Evolutionary conservation across 2,797 vertebrate species (phyloP).

Genomic region (Notoglanidium macrostoma): DNA sequence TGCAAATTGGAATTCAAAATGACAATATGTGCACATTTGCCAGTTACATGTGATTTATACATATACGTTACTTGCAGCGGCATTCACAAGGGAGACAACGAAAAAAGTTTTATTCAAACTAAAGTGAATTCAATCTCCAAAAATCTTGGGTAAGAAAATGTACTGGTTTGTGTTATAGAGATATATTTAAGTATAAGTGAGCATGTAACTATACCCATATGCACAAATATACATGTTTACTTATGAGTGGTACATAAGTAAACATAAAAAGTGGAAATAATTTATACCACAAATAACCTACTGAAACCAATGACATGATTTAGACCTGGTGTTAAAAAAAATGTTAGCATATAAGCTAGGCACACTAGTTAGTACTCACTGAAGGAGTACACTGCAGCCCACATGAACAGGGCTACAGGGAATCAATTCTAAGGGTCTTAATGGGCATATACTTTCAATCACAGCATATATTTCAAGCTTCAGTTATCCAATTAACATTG

Average conservation of each 20-base stretch:
- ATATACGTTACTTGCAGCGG: slow-evolving; percentile 57
- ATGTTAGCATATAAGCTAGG: slow-evolving; percentile 64
- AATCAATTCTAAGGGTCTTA: neutral
- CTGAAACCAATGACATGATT: slow-evolving; percentile 55
- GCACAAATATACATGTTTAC: slow-evolving; percentile 55
- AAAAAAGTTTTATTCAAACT: slow-evolving; percentile 45
- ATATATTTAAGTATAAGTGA: slow-evolving; percentile 23
- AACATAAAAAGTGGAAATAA: slow-evolving; percentile 49
- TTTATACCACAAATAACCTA: slow-evolving; percentile 54
- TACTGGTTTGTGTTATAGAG: slow-evolving; percentile 21
- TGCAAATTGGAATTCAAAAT: slow-evolving; percentile 62
- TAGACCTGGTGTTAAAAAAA: slow-evolving; percentile 57
- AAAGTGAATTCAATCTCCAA: slow-evolving; percentile 46
- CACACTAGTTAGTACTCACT: slow-evolving; percentile 61
- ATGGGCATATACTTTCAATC: slow-evolving; percentile 49
- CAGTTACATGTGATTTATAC: slow-evolving; percentile 52
- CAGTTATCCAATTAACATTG: slow-evolving; percentile 62
- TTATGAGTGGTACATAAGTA: slow-evolving; percentile 59
- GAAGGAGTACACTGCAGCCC: slow-evolving; percentile 55
- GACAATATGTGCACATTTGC: slow-evolving; percentile 61
- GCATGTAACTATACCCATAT: slow-evolving; percentile 16
- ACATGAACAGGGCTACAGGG: slow-evolving; percentile 26
- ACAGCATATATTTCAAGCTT: slow-evolving; percentile 65
- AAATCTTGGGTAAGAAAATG: slow-evolving; percentile 7
- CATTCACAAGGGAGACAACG: slow-evolving; percentile 53